Evolutionary conservation across 2,797 vertebrate genomes (phyloP).

Genomic region (Brachyrhaphis roseni): DNA sequence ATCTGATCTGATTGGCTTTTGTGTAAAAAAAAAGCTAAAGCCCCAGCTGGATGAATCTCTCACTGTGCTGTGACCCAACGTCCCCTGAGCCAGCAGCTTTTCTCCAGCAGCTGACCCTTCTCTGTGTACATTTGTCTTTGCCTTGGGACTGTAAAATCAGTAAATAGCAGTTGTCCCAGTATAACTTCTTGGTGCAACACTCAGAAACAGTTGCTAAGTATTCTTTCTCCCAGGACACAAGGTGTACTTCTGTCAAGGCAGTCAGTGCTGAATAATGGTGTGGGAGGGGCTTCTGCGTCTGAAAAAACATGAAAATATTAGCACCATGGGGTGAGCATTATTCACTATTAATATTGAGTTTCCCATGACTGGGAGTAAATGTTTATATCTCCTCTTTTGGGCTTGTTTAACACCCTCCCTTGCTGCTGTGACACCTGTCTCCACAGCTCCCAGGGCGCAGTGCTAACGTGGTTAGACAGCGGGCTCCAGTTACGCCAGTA

Average conservation of each 20-base stretch:
- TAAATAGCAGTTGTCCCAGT: conserved; percentile 44
- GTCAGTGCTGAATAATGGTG: conserved; percentile 38
- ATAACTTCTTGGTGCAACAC: conserved; percentile 19
- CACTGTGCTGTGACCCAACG: conserved; percentile 35
- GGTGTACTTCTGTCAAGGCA: conserved; percentile 39
- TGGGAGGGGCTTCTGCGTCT: conserved; percentile 21
- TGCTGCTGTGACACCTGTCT: conserved; percentile 72
- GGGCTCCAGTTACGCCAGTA: conserved; percentile 62
- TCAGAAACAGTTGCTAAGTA: conserved; percentile 42
- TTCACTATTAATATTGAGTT: conserved; percentile 59
- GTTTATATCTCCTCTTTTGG: conserved; percentile 48
- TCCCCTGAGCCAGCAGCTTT: conserved; percentile 72
- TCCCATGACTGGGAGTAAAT: conserved; percentile 76
- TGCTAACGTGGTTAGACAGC: conserved; percentile 66
- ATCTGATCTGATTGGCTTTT: conserved; percentile 49
- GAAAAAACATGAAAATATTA: conserved; percentile 40
- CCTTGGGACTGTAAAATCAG: conserved; percentile 51
- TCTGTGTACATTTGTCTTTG: conserved; percentile 62
- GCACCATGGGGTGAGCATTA: conserved; percentile 65
- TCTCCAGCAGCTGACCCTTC: conserved; percentile 40
- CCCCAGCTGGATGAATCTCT: conserved; percentile 33
- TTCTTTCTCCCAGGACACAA: conserved; percentile 29
- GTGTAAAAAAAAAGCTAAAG: conserved; percentile 14
- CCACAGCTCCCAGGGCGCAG: conserved; percentile 51
- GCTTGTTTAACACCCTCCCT: conserved; percentile 74